Evolutionary conservation across 2,888 invertebrate genomes (phyloP).

Genomic region (Acleris sparsana): DNA sequence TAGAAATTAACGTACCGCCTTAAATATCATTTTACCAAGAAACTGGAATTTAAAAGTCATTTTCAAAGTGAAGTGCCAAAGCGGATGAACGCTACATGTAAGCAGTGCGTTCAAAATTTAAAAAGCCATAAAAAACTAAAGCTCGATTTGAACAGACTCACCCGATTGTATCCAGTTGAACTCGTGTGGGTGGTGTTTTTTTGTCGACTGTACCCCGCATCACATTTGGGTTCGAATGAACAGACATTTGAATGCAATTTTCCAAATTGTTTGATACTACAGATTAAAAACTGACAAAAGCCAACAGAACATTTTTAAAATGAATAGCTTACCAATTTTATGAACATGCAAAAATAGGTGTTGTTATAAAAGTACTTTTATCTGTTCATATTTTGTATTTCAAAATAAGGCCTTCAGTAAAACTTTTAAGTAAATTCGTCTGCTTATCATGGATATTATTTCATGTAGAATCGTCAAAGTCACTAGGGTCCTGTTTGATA

Average conservation of each 20-base stretch:
- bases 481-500: constrained; percentile 14
- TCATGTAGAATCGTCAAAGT: constrained; percentile 4
- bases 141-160: constrained; percentile 23
- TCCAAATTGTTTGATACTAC: neutral
- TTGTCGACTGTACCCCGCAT: constrained; percentile 5
- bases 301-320: neutral
- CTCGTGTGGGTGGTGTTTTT: constrained; percentile 9
- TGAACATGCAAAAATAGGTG: too few relatives aligned
- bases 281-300: neutral
- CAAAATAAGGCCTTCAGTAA: too few relatives aligned
- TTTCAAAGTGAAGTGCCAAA: neutral
- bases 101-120: constrained; percentile 3
- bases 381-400: too few relatives aligned
- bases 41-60: neutral
- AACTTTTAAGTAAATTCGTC: neutral
- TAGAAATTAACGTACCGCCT: too few relatives aligned
- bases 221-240: constrained; percentile 18
- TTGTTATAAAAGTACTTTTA: too few relatives aligned
- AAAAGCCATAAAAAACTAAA: constrained; percentile 1
- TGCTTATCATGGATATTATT: neutral
- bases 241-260: constrained; percentile 14
- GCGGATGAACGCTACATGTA: constrained; percentile 2
- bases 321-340: too few relatives aligned
- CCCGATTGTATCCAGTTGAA: constrained; percentile 13
- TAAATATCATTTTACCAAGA: too few relatives aligned